These are phyloP conservation scores for Ephialtes manifestator DNA, from an alignment of 2,888 invertebrate species.

Conservation along the genomic window DNA sequence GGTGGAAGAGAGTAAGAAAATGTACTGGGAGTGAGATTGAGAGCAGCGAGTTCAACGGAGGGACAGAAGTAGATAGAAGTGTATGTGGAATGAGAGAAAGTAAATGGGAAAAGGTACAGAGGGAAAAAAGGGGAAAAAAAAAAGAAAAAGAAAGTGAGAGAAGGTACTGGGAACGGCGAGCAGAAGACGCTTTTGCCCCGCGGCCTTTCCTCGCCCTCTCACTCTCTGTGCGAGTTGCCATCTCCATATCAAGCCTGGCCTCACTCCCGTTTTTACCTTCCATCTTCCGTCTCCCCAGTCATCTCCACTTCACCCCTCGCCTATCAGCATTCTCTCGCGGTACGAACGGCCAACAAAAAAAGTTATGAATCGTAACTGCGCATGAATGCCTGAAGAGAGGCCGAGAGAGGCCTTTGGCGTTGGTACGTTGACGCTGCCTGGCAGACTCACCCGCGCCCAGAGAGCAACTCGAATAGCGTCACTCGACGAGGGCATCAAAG, in stretches of 20 bases:
- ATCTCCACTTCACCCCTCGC: conserved; percentile 20
- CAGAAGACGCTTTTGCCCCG: conserved; percentile 61
- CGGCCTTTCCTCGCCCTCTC: conserved; percentile 60
- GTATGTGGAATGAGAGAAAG: conserved; percentile 63
- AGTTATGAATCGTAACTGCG: conserved; percentile 82
- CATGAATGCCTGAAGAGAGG: conserved; percentile 80
- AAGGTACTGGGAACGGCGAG: conserved; percentile 42
- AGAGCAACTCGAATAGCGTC: not conserved
- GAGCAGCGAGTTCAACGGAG: conserved; percentile 33
- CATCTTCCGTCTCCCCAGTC: conserved; percentile 42
- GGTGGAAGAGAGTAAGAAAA: conserved; percentile 28
- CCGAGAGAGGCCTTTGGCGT: conserved; percentile 54
- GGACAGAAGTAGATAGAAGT: conserved; percentile 9
- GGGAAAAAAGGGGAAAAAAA: conserved; percentile 38
- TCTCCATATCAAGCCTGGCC: conserved; percentile 58
- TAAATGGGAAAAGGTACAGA: conserved; percentile 55
- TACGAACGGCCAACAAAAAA: conserved; percentile 61
- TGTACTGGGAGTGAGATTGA: conserved; percentile 27
- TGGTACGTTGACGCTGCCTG: not conserved
- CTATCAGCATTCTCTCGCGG: conserved; percentile 38
- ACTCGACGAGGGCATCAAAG: conserved; percentile 21
- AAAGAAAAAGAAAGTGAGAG: conserved; percentile 40
- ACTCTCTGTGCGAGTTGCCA: conserved; percentile 42
- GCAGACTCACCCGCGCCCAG: not conserved
- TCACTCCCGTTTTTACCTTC: conserved; percentile 44